Evolutionary conservation across 2,888 invertebrate genomes (phyloP), one percentile per base, ranked within the genome.

Genomic region (Heterodera filipjevi): DNA sequence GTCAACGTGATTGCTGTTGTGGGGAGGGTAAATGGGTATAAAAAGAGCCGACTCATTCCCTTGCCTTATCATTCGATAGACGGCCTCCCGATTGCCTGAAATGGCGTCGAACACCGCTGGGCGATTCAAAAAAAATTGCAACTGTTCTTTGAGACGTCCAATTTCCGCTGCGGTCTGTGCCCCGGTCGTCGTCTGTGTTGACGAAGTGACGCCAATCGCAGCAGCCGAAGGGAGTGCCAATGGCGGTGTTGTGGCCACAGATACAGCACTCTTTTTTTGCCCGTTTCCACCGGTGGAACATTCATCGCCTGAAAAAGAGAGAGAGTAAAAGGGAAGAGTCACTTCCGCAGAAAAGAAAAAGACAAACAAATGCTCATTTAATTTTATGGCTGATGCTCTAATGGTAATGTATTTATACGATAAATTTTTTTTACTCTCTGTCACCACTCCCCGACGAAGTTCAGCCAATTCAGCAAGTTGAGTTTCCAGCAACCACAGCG

Each of bases 401-500:
- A n/a, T n/a, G n/a, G n/a, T n/a, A n/a, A n/a, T n/a, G n/a, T n/a
- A n/a, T n/a, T n/a, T n/a, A n/a, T 22, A 22, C 53, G 6, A 53
- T 6, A 53, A 53, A 22, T 12, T 44, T 27, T 68, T 68, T 39
- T n/a, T 66, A 44, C 72, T 71, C 30, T 30, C 27, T 14, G 33
- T 35, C 19, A 30, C 59, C 32, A 75, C 33, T 46, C 75, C 68
- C 10, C 71, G 39, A 32, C 89, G 89, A 71, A 94, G 91, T 70
- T 93, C 91, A n/a, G 95, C 95, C 78, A 98, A 92, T 90, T 95
- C 94, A 77, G 94, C 94, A 82, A 97, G 91, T 90, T 94, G 96
- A 46, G 99, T 91, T 90, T 99, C 98, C 0, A 95, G 93, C 84
- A 97, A 92, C 97, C 98, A 99, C 77, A 96, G 92, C 0, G 96